A percentile compares a stretch with the other conserved stretches of the same genome.
Evolutionary conservation across 2,797 vertebrate species (phyloP).

Genomic region (Acanthiza pusilla): DNA sequence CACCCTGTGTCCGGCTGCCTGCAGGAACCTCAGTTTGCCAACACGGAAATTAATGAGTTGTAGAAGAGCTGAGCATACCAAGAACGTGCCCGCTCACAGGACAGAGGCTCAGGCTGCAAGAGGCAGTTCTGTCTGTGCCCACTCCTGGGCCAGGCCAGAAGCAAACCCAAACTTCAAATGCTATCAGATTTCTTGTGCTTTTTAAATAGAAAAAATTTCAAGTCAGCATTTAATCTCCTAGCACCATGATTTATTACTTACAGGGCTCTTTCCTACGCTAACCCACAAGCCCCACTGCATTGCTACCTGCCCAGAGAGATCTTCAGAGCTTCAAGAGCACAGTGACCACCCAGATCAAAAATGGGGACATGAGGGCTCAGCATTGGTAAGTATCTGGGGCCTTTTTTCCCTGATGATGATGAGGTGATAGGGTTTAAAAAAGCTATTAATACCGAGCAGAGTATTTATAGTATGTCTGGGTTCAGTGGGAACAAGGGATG

Average conservation of each 20-base stretch:
- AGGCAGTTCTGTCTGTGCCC: neutral
- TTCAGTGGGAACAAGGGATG: neutral
- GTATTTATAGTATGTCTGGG: neutral
- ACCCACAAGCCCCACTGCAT: accelerated
- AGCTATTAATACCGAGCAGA: accelerated
- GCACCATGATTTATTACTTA: neutral
- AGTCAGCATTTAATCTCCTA: neutral
- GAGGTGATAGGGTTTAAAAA: neutral
- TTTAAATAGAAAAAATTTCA: neutral
- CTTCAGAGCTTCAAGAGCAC: neutral
- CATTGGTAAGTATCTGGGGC: neutral
- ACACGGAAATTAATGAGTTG: neutral
- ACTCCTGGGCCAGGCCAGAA: neutral
- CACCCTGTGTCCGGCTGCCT: neutral
- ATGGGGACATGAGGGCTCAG: neutral
- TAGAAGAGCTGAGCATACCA: neutral
- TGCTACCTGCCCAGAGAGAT: neutral
- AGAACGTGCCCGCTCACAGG: accelerated
- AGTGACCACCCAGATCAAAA: neutral
- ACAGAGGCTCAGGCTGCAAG: neutral
- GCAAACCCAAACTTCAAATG: neutral
- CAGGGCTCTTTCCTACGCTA: neutral
- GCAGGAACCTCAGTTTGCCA: neutral
- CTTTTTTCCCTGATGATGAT: neutral
- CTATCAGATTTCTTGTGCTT: neutral